Base-by-base conservation (phyloP, 2,113 vertebrate genomes). In the Pyxicephalus adspersus region DNA sequence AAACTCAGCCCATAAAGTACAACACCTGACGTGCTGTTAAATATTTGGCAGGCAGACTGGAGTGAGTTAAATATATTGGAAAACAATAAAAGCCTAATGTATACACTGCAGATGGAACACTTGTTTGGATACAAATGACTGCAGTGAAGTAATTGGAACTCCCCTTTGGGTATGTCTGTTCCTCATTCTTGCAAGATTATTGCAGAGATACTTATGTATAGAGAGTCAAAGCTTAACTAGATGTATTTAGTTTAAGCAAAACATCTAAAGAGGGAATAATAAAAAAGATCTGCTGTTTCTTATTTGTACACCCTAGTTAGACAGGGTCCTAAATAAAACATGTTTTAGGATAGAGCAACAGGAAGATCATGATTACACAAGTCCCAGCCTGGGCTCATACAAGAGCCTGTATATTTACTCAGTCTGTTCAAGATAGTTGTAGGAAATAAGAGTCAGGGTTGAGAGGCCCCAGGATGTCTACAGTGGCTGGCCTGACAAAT, bases 181-280 rank as follows among this genome's bases (percentile, higher is more conserved):
- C 54, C 17, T 55, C 68, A 29, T 57, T 58, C n/a, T 29, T 60
- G 19, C 28, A 38, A 22, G 71, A 74, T 74, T 60, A 38, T 57
- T 38, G 55, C n/a, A 31, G 16, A 73, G 52, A 73, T 28, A n/a
- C 57, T 60, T 54, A 60, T 74, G 54, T 74, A 60, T 74, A 74
- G 31, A 71, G 54, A 50, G 15, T 20, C 18, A 51, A 20, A 52
- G 31, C 31, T n/a, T 16, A 73, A 73, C 70, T 16, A 13, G 71
- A 74, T 55, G 17, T 6, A 60, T 23, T 74, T 74, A 58, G 25
- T 38, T 18, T 57, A 74, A 74, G 28, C 15, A 58, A 23, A 73
- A 73, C 70, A 57, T 31, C 71, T 22, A 57, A 74, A 74, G 18
- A 31, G 34, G n/a, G 13, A 20, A 20, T 9, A 29, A 58, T 29